These are phyloP conservation scores for Melitaea cinxia DNA, from an alignment of 1,140 invertebrate genomes.

Conservation along the genomic window DNA sequence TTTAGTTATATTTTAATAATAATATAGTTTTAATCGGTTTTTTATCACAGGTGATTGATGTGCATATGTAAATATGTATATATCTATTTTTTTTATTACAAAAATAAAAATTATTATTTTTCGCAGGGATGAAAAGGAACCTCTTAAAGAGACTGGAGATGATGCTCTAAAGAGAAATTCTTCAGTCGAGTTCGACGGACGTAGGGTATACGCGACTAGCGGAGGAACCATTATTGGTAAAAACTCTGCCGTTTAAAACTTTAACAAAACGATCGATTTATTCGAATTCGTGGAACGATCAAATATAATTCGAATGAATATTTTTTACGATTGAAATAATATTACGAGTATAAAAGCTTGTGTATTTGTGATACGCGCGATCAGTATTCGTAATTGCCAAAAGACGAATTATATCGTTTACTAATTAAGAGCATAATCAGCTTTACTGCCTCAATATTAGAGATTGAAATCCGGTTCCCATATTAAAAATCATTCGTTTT, in stretches of 20 bases:
- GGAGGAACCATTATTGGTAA: constrained; percentile 89
- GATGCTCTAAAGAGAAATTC: constrained; percentile 87
- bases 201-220: constrained; percentile 89
- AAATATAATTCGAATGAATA: constrained; percentile 26
- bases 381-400: constrained; percentile 76
- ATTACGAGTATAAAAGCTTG: constrained; percentile 54
- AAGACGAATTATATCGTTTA: constrained; percentile 58
- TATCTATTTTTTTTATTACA: not conserved
- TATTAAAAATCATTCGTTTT: too few species aligned
- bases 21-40: constrained; percentile 3
- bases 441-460: constrained; percentile 54
- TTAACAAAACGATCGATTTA: constrained; percentile 4
- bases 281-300: constrained; percentile 30
- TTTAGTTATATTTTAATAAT: not conserved
- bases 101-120: constrained; percentile 28
- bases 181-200: constrained; percentile 90
- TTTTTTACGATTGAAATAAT: constrained; percentile 22
- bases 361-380: constrained; percentile 72
- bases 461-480: not conserved
- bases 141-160: constrained; percentile 86
- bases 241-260: constrained; percentile 89
- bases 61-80: constrained; percentile 14
- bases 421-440: constrained; percentile 53
- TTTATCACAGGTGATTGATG: constrained; percentile 17
- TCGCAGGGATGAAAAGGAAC: constrained; percentile 90